These are phyloP conservation scores for Eospalax fontanierii DNA, from an alignment of 2,797 vertebrate species.

Conservation along the genomic window DNA sequence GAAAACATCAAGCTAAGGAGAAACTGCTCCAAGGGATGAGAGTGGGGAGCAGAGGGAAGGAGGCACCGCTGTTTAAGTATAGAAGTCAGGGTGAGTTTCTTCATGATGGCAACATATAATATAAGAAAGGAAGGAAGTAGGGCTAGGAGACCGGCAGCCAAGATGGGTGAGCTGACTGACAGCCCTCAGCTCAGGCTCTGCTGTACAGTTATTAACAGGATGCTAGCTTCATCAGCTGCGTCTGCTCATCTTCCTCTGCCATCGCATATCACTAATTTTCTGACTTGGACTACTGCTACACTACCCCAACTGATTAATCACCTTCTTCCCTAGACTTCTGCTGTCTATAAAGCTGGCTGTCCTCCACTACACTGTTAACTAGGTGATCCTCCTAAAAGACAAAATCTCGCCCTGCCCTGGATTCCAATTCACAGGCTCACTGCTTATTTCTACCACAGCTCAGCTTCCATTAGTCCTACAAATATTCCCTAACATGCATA, in stretches of 20 bases:
- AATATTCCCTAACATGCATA: not conserved
- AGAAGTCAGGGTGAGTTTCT: not conserved
- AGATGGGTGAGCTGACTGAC: not conserved
- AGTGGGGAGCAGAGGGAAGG: rapidly evolving
- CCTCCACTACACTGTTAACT: not conserved
- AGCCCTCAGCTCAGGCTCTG: not conserved
- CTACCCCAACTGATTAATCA: not conserved
- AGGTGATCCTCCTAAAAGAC: not conserved
- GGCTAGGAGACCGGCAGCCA: not conserved
- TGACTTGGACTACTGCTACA: not conserved
- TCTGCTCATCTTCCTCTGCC: not conserved
- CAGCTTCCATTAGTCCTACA: not conserved
- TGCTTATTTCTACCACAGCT: not conserved
- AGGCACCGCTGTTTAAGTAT: not conserved
- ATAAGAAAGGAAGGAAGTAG: not conserved
- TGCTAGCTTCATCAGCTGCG: not conserved
- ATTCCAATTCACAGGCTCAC: not conserved
- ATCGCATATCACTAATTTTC: not conserved
- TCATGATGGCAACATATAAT: not conserved
- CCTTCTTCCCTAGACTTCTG: not conserved
- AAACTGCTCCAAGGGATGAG: not conserved
- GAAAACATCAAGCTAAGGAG: not conserved
- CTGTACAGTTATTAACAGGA: not conserved
- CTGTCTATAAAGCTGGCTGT: not conserved
- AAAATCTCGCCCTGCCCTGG: not conserved